phyloP scores from a whole-genome alignment of 53 echinoderm and acorn worm species.

The Paelopatides confundens region DNA sequence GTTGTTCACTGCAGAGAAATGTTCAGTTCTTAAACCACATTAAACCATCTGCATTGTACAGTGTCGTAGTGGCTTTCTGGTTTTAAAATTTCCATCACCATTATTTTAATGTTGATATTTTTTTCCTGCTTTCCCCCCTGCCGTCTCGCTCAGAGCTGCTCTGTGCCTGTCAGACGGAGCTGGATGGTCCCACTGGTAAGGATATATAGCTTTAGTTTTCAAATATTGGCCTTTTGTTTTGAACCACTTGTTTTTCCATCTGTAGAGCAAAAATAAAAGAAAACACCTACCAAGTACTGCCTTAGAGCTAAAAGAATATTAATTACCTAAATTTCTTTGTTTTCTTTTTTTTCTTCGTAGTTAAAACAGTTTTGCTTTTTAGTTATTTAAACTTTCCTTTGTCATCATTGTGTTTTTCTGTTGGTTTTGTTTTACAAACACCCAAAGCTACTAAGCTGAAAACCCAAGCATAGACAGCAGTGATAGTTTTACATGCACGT shows the following conservation, averaged over 20 bases:
- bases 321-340: neutral
- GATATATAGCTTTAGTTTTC: conserved; percentile 23
- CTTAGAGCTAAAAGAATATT: too few species aligned
- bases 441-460: too few species aligned
- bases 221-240: neutral
- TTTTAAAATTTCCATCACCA: neutral
- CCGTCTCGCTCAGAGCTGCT: conserved; percentile 62
- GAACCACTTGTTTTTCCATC: conserved; percentile 12
- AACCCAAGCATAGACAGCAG: too few species aligned
- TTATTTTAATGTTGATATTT: neutral
- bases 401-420: too few species aligned
- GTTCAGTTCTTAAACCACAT: too few species aligned
- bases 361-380: neutral
- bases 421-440: too few species aligned
- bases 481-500: too few species aligned
- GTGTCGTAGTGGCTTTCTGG: too few species aligned
- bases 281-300: too few species aligned
- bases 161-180: conserved; percentile 52
- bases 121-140: neutral
- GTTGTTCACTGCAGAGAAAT: too few species aligned
- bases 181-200: conserved; percentile 65
- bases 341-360: neutral
- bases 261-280: neutral
- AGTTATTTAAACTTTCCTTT: too few species aligned
- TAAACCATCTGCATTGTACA: too few species aligned